Percentiles rank a stretch among this genome's conserved stretches.
These are phyloP conservation scores for Phymanthus crucifer DNA, from an alignment of 92 coral and sea anemone species.

Conservation along the genomic window DNA sequence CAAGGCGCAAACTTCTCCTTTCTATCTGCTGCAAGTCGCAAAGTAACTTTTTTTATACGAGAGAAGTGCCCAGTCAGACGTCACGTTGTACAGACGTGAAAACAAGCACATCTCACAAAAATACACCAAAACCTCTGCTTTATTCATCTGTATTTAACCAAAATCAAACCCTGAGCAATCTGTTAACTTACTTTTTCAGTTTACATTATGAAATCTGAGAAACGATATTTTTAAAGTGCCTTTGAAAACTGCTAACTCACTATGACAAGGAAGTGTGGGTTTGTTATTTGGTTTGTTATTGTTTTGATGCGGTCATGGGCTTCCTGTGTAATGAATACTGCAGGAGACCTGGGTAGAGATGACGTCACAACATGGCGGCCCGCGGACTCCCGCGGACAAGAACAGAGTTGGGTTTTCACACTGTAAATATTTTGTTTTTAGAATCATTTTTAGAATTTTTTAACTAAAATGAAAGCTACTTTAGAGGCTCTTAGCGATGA, in stretches of 20 bases:
- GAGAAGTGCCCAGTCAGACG: background rate
- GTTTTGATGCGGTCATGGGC: background rate
- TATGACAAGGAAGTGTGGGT: constrained; percentile 2
- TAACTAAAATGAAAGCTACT: constrained; percentile 7
- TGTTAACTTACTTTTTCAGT: background rate
- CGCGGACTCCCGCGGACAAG: constrained; percentile 7
- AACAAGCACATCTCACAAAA: constrained; percentile 3
- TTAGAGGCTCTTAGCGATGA: constrained; percentile 80
- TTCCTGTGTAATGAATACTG: background rate
- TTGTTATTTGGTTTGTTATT: background rate
- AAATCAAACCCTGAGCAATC: background rate
- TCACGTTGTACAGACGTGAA: constrained; percentile 8
- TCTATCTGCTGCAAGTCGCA: background rate
- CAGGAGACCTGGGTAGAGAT: constrained; percentile 21
- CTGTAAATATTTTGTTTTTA: constrained; percentile 1
- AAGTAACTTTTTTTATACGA: background rate
- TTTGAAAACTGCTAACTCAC: constrained; percentile 25
- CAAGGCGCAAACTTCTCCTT: background rate
- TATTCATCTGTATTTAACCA: background rate
- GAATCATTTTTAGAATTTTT: background rate
- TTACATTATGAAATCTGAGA: background rate
- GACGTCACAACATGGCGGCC: constrained; percentile 59
- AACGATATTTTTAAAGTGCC: background rate
- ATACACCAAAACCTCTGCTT: background rate
- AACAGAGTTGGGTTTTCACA: background rate